Base-by-base conservation (phyloP, 1,140 invertebrate species). In the Nymphalis io region DNA sequence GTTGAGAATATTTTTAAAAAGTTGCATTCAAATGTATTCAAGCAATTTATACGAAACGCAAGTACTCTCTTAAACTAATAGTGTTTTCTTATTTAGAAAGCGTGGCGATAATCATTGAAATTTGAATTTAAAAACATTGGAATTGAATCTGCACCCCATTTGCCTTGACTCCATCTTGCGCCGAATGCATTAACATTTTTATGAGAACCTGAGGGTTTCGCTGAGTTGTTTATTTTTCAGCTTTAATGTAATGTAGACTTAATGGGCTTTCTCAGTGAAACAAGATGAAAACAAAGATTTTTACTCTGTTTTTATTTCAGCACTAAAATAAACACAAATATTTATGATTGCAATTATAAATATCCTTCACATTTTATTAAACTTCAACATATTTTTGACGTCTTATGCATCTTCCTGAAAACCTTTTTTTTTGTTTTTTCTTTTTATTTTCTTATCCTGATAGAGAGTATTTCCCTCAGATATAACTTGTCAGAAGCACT, bases 121-220 rank as follows among this genome's bases (percentile, higher is more conserved):
- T 68, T 63, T 66, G 62, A 69, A 73, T 66, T 69, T 68, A 63
- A 69, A 69, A 69, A 69, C 62, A 44, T 60, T 53, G 20, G 61
- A 46, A 68, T 69, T 48, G 42, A 69, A 73, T 66, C 62, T 61
- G 57, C 40, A 62, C 51, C 51, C 40, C 59, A 65, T 65, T 58
- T 60, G 60, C 42, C 55, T 53, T 23, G 63, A 65, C 65, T 62
- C 58, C 42, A 20, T 61, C 61, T 68, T 66, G 58, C 62, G 40
- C 68, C 70, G 67, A 69, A 66, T 66, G 61, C 61, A 73, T 73
- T 73, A 65, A 40, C 72, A 74, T 74, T 66, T 74, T 74, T 74
- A 74, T 69, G 66, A 70, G 63, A 38, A 59, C 33, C 64, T 59
- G 55, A 66, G 13, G 64, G 39, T 42, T 46, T 33, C 23, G 59